phyloP scores from a whole-genome alignment of 2,888 invertebrate genomes.

The Glaucopsyche alexis region DNA sequence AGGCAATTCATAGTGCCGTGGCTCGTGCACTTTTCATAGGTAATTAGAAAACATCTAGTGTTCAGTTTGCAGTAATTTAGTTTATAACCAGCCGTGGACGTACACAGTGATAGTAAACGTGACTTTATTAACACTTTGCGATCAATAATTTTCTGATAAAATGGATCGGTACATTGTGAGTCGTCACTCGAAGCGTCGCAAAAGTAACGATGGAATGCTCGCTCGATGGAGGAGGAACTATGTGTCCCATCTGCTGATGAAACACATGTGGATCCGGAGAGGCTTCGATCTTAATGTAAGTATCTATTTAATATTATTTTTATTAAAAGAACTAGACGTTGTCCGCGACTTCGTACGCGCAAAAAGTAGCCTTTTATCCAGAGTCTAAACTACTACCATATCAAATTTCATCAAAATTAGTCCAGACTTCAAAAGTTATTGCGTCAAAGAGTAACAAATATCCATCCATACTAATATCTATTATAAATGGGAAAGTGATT shows the following conservation, averaged over 20 bases:
- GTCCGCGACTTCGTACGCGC: too few species aligned
- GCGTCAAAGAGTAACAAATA: too few species aligned
- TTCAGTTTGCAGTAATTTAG: slow-evolving; percentile 41
- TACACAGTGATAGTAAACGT: slow-evolving; percentile 37
- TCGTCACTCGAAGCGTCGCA: slow-evolving; percentile 64
- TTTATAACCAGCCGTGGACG: slow-evolving; percentile 49
- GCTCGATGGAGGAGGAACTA: slow-evolving; percentile 66
- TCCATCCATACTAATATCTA: too few species aligned
- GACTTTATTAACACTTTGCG: slow-evolving; percentile 32
- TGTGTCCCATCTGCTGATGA: slow-evolving; percentile 55
- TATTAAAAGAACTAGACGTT: neutral
- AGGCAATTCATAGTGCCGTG: too few species aligned
- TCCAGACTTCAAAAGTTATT: too few species aligned
- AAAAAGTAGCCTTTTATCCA: too few species aligned
- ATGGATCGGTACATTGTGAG: slow-evolving; percentile 70
- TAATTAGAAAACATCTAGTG: slow-evolving; percentile 9
- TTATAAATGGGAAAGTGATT: too few species aligned
- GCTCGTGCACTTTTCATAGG: neutral
- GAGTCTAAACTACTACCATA: too few species aligned
- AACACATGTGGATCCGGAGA: slow-evolving; percentile 61
- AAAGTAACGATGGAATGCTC: slow-evolving; percentile 60
- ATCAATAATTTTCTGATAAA: slow-evolving; percentile 46
- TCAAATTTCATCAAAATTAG: too few species aligned
- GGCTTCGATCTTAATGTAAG: slow-evolving; percentile 72
- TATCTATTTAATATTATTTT: slow-evolving; percentile 37